Evolutionary conservation across 2,113 vertebrate species (phyloP), one percentile per base, ranked within the genome.

Genomic region (Perca fluviatilis): DNA sequence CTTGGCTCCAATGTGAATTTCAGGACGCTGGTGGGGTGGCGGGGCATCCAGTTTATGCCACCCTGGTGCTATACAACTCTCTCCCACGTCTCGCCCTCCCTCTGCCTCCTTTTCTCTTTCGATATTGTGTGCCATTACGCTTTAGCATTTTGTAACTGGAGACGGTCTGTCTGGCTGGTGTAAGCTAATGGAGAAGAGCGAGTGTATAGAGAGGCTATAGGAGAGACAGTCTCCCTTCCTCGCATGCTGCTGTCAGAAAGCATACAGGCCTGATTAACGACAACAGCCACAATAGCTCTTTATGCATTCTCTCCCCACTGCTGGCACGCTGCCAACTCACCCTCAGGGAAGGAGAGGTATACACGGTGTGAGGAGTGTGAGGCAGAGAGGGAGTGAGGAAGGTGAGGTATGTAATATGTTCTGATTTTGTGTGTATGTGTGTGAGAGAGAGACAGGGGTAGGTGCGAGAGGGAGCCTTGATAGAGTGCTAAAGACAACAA

Each of bases 231-330:
- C 91, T 86, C 90, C 89, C 79, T 74, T 94, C 88, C 91, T 95
- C 84, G 80, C 93, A 93, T 70, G 89, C 89, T 90, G 91, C 94
- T 94, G 94, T 94, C 93, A 94, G 92, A 92, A 89, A 93, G 91
- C 94, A 94, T 93, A 94, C 91, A 86, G 91, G 90, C 88, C 94
- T 95, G 95, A 95, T 95, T 95, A 95, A 94, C 88, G 91, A 93
- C 91, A 89, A 92, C 91, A 92, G 92, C 91, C 92, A 95, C 94
- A 95, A 95, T 93, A 86, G 91, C 88, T 93, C 90, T 93, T 93
- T 94, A 91, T 93, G 86, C 80, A 90, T 91, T 91, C 91, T 91
- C 87, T 86, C 87, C 91, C 82, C 88, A 83, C 79, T 84, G 83
- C 87, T 94, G 92, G 93, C 84, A 74, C 0, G 25, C 82, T 91